Percentiles rank a stretch among this genome's conserved stretches.
Conservation (phyloP, 2,797 vertebrate species). For the Acestrorhynchus altus region DNA sequence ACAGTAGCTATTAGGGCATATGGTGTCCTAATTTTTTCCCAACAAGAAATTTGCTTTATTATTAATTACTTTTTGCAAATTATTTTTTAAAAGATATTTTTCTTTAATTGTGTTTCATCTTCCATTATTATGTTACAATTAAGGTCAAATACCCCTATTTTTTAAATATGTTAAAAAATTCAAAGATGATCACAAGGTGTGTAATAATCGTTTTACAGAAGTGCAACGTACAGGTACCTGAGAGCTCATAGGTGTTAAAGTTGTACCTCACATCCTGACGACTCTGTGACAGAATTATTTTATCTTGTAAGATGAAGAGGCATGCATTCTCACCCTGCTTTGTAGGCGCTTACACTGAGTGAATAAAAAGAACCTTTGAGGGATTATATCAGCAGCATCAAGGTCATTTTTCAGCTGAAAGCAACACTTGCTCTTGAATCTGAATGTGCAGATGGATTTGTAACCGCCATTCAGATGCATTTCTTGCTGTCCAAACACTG, state of each 20-base stretch:
- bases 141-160: too few species aligned
- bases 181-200: too few species aligned
- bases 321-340: neutral
- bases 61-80: too few species aligned
- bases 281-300: neutral
- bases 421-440: neutral
- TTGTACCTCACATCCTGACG: neutral
- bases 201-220: too few species aligned
- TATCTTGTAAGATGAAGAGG: neutral
- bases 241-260: neutral
- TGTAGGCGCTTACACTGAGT: neutral
- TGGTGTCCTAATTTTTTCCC: too few species aligned
- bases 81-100: too few species aligned
- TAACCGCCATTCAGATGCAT: neutral
- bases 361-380: constrained; percentile 3
- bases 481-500: neutral
- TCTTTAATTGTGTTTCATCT: too few species aligned
- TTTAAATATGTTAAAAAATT: too few species aligned
- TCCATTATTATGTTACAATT: too few species aligned
- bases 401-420: neutral
- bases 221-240: too few species aligned
- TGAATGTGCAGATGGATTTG: neutral
- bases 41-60: too few species aligned
- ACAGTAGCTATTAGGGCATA: too few species aligned
- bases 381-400: constrained; percentile 1